A percentile compares a stretch with the other conserved stretches of the same genome.
These are phyloP conservation scores for Dipodomys merriami DNA, from an alignment of 2,113 vertebrate species.

Conservation along the genomic window DNA sequence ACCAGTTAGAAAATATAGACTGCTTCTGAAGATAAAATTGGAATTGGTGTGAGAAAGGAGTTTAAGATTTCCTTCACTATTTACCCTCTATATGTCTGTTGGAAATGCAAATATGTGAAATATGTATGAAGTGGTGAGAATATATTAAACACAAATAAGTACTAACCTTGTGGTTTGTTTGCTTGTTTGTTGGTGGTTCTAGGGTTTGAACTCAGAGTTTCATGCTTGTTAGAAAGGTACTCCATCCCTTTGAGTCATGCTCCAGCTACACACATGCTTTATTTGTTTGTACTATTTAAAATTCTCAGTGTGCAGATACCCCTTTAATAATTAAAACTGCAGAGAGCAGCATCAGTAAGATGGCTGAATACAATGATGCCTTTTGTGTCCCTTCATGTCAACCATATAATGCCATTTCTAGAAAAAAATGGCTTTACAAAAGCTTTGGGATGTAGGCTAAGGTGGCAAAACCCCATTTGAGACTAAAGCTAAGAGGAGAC, in stretches of 20 bases:
- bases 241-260: too few relatives aligned
- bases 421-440: background rate
- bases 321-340: background rate
- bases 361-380: background rate
- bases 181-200: background rate
- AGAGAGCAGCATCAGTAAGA: background rate
- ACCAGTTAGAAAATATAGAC: background rate
- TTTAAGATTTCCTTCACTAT: background rate
- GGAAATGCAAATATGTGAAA: conserved; percentile 2
- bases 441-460: background rate
- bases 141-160: background rate
- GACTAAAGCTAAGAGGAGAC: background rate
- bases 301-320: background rate
- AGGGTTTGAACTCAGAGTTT: too few relatives aligned
- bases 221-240: too few relatives aligned
- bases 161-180: background rate
- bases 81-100: background rate
- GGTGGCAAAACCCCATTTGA: background rate
- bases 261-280: background rate
- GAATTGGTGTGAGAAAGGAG: background rate
- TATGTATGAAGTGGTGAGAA: background rate
- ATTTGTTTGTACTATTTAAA: background rate
- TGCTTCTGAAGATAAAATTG: background rate
- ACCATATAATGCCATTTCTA: background rate
- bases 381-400: background rate